phyloP scores from a whole-genome alignment of 2,888 invertebrate genomes.

The Melikaiella ostensackeni region DNA sequence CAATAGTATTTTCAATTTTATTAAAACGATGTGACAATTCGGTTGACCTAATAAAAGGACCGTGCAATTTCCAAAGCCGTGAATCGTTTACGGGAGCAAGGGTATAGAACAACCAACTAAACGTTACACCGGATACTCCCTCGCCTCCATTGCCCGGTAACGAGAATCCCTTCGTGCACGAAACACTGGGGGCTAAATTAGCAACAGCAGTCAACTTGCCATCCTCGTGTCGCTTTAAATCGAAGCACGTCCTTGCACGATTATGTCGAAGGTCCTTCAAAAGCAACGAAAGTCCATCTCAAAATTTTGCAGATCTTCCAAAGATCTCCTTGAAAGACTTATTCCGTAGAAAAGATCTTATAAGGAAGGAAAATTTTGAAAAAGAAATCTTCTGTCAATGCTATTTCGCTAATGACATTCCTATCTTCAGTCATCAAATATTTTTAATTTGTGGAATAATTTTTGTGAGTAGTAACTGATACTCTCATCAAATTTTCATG shows the following conservation, averaged over 20 bases:
- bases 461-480: no score
- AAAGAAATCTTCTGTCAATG: background rate
- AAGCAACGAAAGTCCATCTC: slow-evolving; percentile 51
- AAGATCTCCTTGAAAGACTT: background rate
- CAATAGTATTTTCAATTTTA: background rate
- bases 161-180: slow-evolving; percentile 49
- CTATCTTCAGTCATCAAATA: no score
- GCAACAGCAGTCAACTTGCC: slow-evolving; percentile 38
- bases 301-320: background rate
- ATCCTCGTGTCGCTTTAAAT: background rate
- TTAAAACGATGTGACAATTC: background rate
- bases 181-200: slow-evolving; percentile 48
- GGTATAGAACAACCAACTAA: background rate
- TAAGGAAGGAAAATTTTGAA: background rate
- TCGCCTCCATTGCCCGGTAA: slow-evolving; percentile 48
- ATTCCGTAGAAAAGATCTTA: background rate
- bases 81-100: slow-evolving; percentile 18
- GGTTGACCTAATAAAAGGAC: background rate
- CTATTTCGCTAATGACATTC: no score
- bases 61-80: background rate
- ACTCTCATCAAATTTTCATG: no score
- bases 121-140: slow-evolving; percentile 24
- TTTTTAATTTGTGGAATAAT: no score
- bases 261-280: slow-evolving; percentile 13
- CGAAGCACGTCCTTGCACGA: slow-evolving; percentile 5